These are phyloP conservation scores for Meta bourneti DNA, from an alignment of 2,888 invertebrate genomes.

Conservation along the genomic window DNA sequence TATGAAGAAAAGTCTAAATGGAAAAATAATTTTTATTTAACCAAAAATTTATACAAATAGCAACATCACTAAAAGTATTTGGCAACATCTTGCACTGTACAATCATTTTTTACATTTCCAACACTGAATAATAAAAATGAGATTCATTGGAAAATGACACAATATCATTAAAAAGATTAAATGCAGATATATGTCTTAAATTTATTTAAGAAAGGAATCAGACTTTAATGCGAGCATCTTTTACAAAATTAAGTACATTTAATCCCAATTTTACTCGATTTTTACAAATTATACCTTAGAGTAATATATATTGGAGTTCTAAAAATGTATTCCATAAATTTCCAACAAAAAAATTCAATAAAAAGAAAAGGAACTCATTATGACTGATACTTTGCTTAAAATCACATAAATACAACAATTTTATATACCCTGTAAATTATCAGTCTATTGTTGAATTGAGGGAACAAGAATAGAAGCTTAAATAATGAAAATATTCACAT, in stretches of 20 bases:
- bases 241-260: neutral
- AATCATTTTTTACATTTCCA: slow-evolving; percentile 29
- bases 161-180: neutral
- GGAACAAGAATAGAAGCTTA: neutral
- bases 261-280: too few species aligned
- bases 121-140: neutral
- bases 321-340: neutral
- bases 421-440: neutral
- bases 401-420: neutral
- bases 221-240: neutral
- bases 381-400: neutral
- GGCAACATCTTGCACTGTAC: slow-evolving; percentile 71
- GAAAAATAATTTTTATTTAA: slow-evolving; percentile 45
- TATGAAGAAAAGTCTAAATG: neutral
- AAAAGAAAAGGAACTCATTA: neutral
- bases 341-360: neutral
- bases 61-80: slow-evolving; percentile 58
- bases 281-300: neutral
- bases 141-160: slow-evolving; percentile 15
- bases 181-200: neutral
- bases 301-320: neutral
- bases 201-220: neutral
- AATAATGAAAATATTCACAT: neutral
- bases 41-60: slow-evolving; percentile 22
- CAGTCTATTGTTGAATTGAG: neutral